Evolutionary conservation across 2,113 vertebrate genomes (phyloP).

Genomic region (Eulemur rufifrons): DNA sequence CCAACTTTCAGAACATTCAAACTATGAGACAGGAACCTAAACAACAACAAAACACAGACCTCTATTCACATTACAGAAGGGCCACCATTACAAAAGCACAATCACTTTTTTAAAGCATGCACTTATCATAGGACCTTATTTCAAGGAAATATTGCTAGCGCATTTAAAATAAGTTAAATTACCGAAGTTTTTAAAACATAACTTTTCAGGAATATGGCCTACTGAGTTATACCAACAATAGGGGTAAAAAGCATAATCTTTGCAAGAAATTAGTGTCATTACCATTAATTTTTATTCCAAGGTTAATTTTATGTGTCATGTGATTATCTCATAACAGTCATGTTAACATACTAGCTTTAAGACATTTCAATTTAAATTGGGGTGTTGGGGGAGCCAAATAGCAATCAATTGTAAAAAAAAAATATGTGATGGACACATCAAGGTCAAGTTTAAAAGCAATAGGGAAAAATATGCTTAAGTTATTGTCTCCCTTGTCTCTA

Average conservation of each 20-base stretch:
- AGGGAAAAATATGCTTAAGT: not conserved
- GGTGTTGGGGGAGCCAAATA: not conserved
- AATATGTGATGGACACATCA: not conserved
- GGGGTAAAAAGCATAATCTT: not conserved
- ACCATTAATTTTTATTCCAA: not conserved
- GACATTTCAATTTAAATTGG: slow-evolving; percentile 18
- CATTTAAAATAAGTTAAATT: slow-evolving; percentile 4
- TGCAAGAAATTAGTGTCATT: not conserved
- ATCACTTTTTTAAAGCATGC: not conserved
- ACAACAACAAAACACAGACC: not conserved
- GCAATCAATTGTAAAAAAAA: not conserved
- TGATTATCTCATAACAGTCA: not conserved
- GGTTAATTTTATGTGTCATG: not conserved
- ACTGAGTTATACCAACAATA: not conserved
- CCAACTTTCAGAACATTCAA: not conserved
- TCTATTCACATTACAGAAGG: not conserved
- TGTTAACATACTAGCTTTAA: not conserved
- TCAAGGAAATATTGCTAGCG: not conserved
- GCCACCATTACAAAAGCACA: not conserved
- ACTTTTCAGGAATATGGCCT: not conserved
- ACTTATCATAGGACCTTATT: not conserved
- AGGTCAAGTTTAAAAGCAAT: slow-evolving; percentile 30
- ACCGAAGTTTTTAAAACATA: not conserved
- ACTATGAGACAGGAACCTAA: not conserved
- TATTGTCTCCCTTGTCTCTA: slow-evolving; percentile 16